Evolutionary conservation across 2,797 vertebrate species (phyloP).

Genomic region (Hyperoplus lanceolatus): DNA sequence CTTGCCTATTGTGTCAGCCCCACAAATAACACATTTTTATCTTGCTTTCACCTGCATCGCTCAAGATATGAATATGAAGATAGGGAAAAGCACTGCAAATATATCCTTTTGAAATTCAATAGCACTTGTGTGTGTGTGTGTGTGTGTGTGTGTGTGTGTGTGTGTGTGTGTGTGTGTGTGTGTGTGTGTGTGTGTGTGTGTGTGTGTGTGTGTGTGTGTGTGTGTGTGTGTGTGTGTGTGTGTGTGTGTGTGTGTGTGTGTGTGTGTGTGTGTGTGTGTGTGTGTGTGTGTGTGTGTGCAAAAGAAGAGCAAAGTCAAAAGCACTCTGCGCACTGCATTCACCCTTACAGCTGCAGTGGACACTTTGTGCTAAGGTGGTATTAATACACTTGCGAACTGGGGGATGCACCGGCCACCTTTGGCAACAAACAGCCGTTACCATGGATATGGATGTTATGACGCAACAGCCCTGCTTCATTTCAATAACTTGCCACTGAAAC

Average conservation of each 20-base stretch:
- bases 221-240: conserved; percentile 2
- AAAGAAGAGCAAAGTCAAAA: conserved; percentile 43
- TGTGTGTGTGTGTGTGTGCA: background rate
- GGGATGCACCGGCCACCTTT: background rate
- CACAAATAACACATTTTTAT: background rate
- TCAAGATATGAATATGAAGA: conserved; percentile 33
- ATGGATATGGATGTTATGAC: background rate
- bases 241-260: conserved; percentile 5
- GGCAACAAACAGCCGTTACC: background rate
- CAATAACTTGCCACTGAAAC: background rate
- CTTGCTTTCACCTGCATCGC: background rate
- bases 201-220: conserved; percentile 3
- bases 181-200: conserved; percentile 1
- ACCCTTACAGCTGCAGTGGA: conserved; percentile 33
- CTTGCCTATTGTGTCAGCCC: background rate
- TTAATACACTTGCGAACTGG: conserved; percentile 33
- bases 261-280: conserved; percentile 1
- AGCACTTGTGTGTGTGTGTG: background rate
- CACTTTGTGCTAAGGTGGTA: conserved; percentile 25
- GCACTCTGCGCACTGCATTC: conserved; percentile 13
- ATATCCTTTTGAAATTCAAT: background rate
- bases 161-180: too few relatives aligned
- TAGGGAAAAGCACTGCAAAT: background rate
- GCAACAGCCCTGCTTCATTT: background rate
- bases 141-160: background rate